Base-by-base conservation (phyloP, 1,140 invertebrate species). In the Neodiprion lecontei region DNA sequence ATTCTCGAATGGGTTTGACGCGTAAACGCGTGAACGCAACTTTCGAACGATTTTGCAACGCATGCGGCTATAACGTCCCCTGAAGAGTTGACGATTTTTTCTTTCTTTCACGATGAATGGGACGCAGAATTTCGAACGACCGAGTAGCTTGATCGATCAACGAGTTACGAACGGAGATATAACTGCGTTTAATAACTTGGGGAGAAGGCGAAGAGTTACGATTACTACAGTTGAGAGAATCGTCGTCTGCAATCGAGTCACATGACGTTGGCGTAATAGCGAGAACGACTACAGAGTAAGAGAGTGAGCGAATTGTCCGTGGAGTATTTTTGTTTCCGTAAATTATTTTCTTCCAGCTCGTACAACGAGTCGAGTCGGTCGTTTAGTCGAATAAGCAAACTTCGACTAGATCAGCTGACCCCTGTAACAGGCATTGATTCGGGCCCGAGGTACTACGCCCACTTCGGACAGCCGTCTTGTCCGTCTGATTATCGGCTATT, bases 371-470 rank as follows among this genome's bases (percentile, higher is more conserved):
- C 17, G 17, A 21, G 17, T 21, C 17, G 17, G 17, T 21, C 50
- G 50, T 53, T 53, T 53, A 53, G n/a, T 53, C n/a, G n/a, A 2
- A 53, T 53, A 53, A 53, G 50, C 1, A 53, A 53, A 53, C 10
- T 53, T 14, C 50, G 50, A 68, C 48, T 47, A 28, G 68, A 87
- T 88, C 84, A 87, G 85, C 85, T 88, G 86, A 88, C 82, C 79
- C n/a, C 50, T 53, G 10, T 10, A n/a, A 10, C 50, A 53, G 50
- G n/a, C 50, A 53, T 53, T 70, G 79, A 67, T 78, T 74, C 69
- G n/a, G 67, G 78, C 87, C 86, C 84, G 83, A 88, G 86, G 76
- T 82, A 81, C 82, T 83, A 87, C 86, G 85, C 86, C 86, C 86
- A 85, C 78, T 78, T 77, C 69, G 50, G 67, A 21, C 2, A 69